These are phyloP conservation scores for Chymomyza procnemis DNA, from an alignment of 2,888 invertebrate species.

Conservation along the genomic window DNA sequence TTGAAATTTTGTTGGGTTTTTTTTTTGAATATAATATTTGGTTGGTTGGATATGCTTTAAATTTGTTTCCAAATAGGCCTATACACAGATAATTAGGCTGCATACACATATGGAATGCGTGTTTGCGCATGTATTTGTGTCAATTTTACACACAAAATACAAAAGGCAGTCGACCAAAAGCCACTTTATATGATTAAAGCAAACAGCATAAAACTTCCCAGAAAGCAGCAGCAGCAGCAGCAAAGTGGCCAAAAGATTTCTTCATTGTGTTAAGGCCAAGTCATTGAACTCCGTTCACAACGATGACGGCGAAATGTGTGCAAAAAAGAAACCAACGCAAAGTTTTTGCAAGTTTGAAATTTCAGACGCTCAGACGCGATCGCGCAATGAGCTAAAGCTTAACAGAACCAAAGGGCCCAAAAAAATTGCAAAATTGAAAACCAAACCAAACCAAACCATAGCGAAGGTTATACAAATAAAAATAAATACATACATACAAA, in stretches of 20 bases:
- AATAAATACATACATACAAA: constrained; percentile 27
- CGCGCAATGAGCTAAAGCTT: constrained; percentile 13
- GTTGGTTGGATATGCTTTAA: constrained; percentile 9
- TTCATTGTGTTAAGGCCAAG: constrained; percentile 42
- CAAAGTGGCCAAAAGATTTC: constrained; percentile 23
- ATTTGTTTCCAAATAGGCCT: constrained; percentile 45
- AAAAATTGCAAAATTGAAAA: background rate
- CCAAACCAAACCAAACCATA: background rate
- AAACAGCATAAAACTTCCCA: constrained; percentile 19
- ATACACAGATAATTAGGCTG: background rate
- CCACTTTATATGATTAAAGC: constrained; percentile 31
- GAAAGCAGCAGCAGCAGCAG: constrained; percentile 36
- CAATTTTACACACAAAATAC: constrained; percentile 20
- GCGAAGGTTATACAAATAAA: constrained; percentile 46
- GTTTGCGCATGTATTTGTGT: constrained; percentile 14
- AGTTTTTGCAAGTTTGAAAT: constrained; percentile 63
- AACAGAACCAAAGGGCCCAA: background rate
- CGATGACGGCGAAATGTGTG: constrained; percentile 22
- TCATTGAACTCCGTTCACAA: constrained; percentile 56
- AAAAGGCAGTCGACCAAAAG: constrained; percentile 16
- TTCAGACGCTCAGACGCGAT: constrained; percentile 66
- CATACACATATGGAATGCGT: constrained; percentile 32
- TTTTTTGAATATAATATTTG: constrained; percentile 37
- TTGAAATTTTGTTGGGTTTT: constrained; percentile 21
- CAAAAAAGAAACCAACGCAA: constrained; percentile 19